Evolutionary conservation across 2,888 invertebrate species (phyloP).

Genomic region (Ormyrus labotus): DNA sequence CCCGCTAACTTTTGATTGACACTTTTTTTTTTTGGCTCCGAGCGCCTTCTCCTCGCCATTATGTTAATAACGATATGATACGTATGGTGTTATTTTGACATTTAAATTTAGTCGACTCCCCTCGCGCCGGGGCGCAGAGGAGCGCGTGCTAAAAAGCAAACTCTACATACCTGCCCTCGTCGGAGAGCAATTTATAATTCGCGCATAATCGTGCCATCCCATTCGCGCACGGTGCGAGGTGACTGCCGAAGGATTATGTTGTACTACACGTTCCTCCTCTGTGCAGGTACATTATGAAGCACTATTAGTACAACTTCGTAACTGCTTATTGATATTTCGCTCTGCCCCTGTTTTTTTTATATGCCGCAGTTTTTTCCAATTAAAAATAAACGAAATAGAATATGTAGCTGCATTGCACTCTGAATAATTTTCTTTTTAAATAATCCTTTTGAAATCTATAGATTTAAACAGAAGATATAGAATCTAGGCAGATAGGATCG

Average conservation of each 20-base stretch:
- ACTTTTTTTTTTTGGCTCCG: conserved; percentile 61
- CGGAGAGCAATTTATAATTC: conserved; percentile 44
- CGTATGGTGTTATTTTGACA: conserved; percentile 73
- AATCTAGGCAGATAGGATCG: conserved; percentile 21
- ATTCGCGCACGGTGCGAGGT: not conserved
- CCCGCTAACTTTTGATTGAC: conserved; percentile 69
- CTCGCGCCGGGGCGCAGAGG: not conserved
- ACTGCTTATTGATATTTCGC: no score
- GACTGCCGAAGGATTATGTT: not conserved
- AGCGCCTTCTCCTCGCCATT: conserved; percentile 66
- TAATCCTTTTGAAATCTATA: no score
- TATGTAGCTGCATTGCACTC: no score
- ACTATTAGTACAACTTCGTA: no score
- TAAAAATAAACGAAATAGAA: no score
- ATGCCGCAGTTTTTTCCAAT: no score
- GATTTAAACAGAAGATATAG: not conserved
- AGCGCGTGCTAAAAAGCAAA: conserved; percentile 4
- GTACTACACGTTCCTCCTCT: not conserved
- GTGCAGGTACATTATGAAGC: not conserved
- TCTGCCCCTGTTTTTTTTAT: no score
- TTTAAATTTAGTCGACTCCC: conserved; percentile 60
- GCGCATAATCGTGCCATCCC: conserved; percentile 48
- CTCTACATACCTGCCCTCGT: conserved; percentile 34
- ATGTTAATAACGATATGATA: conserved; percentile 74
- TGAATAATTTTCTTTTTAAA: no score